These are phyloP conservation scores for Hephaestus fuliginosus DNA, from an alignment of 2,797 vertebrate species.

Conservation along the genomic window DNA sequence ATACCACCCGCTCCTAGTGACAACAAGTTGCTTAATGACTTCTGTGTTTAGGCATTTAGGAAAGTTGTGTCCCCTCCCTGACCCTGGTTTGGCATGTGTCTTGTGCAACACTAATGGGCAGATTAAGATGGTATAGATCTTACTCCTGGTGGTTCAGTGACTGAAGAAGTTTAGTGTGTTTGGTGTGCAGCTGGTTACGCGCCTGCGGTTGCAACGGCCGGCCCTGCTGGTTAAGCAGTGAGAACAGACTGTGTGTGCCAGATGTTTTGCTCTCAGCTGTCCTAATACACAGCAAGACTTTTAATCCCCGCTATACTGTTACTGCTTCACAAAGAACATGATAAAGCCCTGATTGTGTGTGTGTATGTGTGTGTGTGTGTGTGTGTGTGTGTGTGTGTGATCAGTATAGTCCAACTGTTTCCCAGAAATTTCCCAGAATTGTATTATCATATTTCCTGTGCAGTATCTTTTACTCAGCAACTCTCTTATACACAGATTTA, in stretches of 20 bases:
- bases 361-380: slow-evolving; percentile 9
- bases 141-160: slow-evolving; percentile 23
- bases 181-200: slow-evolving; percentile 4
- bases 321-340: slow-evolving; percentile 38
- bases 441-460: slow-evolving; percentile 32
- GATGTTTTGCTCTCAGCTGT: slow-evolving; percentile 71
- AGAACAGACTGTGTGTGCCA: slow-evolving; percentile 59
- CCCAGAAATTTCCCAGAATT: slow-evolving; percentile 52
- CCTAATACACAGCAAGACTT: slow-evolving; percentile 62
- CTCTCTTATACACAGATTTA: slow-evolving; percentile 30
- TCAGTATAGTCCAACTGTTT: slow-evolving; percentile 49
- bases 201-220: not conserved
- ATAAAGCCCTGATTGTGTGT: slow-evolving; percentile 28
- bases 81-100: not conserved
- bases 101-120: slow-evolving; percentile 39
- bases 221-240: slow-evolving; percentile 42
- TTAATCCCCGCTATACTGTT: slow-evolving; percentile 65
- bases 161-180: slow-evolving; percentile 12
- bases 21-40: not conserved
- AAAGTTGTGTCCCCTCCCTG: slow-evolving; percentile 2
- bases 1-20: not conserved
- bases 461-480: slow-evolving; percentile 19
- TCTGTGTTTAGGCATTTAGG: slow-evolving; percentile 2
- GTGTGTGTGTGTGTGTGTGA: slow-evolving; percentile 32
- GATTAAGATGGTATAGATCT: slow-evolving; percentile 35